These are phyloP conservation scores for Meandrina meandrites DNA, from an alignment of 92 coral and sea anemone genomes.

Conservation along the genomic window DNA sequence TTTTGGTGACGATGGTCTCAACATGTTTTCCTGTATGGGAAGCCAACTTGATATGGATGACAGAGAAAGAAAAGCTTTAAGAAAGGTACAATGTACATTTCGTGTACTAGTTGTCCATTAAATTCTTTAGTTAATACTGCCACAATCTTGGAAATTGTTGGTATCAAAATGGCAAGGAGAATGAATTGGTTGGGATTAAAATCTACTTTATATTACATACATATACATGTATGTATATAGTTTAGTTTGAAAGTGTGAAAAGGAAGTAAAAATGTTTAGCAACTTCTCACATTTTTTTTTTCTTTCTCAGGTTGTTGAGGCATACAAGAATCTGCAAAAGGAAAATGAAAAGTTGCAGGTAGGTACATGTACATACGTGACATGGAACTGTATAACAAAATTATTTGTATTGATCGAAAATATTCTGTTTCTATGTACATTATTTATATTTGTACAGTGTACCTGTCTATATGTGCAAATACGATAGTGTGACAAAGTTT, in stretches of 20 bases:
- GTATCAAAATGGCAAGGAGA: background rate
- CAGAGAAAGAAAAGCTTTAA: slow-evolving; percentile 16
- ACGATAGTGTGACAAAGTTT: too few relatives aligned
- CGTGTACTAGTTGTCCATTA: too few relatives aligned
- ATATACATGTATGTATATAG: background rate
- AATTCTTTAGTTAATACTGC: too few relatives aligned
- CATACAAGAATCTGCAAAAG: slow-evolving; percentile 91
- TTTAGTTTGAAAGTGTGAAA: background rate
- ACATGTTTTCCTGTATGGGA: slow-evolving; percentile 48
- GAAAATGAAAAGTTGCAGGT: slow-evolving; percentile 98
- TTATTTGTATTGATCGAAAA: background rate
- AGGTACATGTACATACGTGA: background rate
- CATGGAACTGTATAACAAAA: background rate
- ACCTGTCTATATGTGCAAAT: background rate
- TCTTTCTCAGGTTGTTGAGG: slow-evolving; percentile 88
- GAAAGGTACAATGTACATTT: slow-evolving; percentile 25
- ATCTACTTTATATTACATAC: background rate
- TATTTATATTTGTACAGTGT: background rate
- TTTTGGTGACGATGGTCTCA: slow-evolving; percentile 11
- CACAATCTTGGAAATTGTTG: background rate
- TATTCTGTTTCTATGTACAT: background rate
- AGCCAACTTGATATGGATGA: slow-evolving; percentile 27
- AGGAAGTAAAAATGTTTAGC: background rate
- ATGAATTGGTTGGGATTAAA: background rate
- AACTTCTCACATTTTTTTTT: background rate